Evolutionary conservation across 2,888 invertebrate species (phyloP), one percentile per base, ranked within the genome.

Genomic region (Physocephala rufipes): DNA sequence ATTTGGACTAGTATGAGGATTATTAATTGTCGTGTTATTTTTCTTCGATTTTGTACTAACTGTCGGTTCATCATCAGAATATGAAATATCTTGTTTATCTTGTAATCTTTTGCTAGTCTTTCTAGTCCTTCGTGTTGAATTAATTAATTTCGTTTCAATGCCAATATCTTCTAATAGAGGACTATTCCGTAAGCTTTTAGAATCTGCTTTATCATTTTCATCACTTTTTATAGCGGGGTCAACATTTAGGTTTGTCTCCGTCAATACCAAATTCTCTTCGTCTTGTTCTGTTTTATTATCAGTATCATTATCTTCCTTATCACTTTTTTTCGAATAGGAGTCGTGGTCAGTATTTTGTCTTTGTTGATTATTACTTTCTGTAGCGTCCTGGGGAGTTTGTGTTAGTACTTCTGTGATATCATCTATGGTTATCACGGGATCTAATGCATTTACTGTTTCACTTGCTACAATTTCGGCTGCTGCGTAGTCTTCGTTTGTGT

Each of bases 331-430:
- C 1, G 82, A 80, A 68, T 81, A 81, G 59, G 82, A 83, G 63
- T 80, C 82, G 49, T 84, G 83, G 70, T 84, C 85, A 4, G 80
- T 80, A 59, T 80, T 79, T n/a, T 72, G 67, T 30, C 68, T 36
- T 1, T 71, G 24, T 28, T 58, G 66, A 21, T n/a, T 55, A 65
- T 70, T 71, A 43, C 28, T 70, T 51, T 69, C 53, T 3, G 26
- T 2, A 49, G 24, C 15, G n/a, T 19, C 30, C 47, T 12, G 1
- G 45, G 24, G 2, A 15, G 2, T n/a, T 36, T 16, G 16, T n/a
- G 49, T n/a, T 19, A 49, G 0, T n/a, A 53, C 21, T n/a, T 21
- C n/a, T 1, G 1, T 21, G 12, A 53, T n/a, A 19, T 5, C 24
- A 53, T 12, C 24, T 12, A 26, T 12, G 13, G 26, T 15, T 26